These are phyloP conservation scores for Tetramorium simillimum DNA, from an alignment of 1,140 invertebrate species.

Conservation along the genomic window DNA sequence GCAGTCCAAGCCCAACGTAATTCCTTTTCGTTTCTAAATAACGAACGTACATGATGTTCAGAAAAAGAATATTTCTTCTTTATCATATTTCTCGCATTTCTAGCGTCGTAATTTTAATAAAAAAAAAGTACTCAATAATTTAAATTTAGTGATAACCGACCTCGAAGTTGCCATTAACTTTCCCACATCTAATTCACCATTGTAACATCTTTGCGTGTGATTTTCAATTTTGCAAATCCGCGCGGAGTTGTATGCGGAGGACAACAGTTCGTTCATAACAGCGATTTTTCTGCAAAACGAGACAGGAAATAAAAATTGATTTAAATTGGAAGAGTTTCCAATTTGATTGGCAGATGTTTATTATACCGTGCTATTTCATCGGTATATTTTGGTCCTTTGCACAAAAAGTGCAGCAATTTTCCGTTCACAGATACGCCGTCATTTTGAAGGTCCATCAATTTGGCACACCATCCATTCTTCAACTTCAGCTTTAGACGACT, in stretches of 20 bases:
- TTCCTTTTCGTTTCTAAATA: constrained; percentile 72
- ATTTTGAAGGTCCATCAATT: neutral
- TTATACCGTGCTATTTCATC: constrained; percentile 1
- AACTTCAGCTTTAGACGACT: neutral
- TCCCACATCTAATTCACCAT: neutral
- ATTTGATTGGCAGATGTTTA: neutral
- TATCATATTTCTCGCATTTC: neutral
- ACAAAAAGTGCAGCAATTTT: constrained; percentile 6
- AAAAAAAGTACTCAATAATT: neutral
- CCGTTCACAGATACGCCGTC: neutral
- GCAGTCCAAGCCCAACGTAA: constrained; percentile 82
- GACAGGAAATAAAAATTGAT: neutral
- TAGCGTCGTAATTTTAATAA: neutral
- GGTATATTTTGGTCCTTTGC: constrained; percentile 22
- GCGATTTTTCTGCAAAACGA: neutral
- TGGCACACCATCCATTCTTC: neutral
- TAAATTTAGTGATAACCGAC: neutral
- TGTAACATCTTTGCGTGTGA: neutral
- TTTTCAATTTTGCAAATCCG: constrained; percentile 24
- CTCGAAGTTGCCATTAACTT: constrained; percentile 42
- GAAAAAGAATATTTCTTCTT: neutral
- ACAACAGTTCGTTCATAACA: neutral
- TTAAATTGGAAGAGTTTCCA: neutral
- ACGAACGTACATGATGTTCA: neutral
- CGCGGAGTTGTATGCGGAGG: neutral